Percentiles rank a stretch among this genome's conserved stretches.
These are phyloP conservation scores for Megathymus violae DNA, from an alignment of 1,140 invertebrate species.

Conservation along the genomic window DNA sequence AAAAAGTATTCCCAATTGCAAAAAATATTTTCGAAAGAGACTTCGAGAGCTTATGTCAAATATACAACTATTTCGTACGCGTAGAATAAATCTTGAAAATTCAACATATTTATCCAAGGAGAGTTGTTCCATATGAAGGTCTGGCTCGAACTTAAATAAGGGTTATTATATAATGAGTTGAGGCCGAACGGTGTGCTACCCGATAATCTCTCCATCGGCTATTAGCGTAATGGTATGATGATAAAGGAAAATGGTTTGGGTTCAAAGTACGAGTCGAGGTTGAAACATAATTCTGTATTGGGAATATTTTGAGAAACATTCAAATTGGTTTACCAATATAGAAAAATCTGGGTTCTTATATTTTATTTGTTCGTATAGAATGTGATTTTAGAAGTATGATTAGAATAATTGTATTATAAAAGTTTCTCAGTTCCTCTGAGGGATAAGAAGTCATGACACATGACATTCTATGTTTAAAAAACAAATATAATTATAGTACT, in stretches of 20 bases:
- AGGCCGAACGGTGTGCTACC: not conserved
- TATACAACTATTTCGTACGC: too few species aligned
- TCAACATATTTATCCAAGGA: not conserved
- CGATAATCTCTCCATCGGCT: not conserved
- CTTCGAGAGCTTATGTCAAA: too few species aligned
- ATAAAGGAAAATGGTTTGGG: not conserved
- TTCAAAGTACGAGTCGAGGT: not conserved
- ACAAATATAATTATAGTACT: too few species aligned
- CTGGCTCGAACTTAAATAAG: not conserved
- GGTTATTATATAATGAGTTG: not conserved
- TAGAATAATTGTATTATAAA: too few species aligned
- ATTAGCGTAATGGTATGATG: not conserved
- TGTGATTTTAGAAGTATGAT: too few species aligned
- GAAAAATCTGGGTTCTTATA: too few species aligned
- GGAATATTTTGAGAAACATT: not conserved
- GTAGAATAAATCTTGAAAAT: not conserved
- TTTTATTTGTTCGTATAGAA: too few species aligned
- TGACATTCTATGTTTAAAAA: too few species aligned
- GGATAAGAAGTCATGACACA: too few species aligned
- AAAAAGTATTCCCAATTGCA: too few species aligned
- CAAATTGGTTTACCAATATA: not conserved
- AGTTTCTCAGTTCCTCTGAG: too few species aligned
- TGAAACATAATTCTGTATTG: not conserved
- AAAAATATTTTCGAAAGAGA: too few species aligned
- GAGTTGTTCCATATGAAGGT: not conserved